Conservation (phyloP, 2,888 invertebrate species). For the Augiades crinisus region DNA sequence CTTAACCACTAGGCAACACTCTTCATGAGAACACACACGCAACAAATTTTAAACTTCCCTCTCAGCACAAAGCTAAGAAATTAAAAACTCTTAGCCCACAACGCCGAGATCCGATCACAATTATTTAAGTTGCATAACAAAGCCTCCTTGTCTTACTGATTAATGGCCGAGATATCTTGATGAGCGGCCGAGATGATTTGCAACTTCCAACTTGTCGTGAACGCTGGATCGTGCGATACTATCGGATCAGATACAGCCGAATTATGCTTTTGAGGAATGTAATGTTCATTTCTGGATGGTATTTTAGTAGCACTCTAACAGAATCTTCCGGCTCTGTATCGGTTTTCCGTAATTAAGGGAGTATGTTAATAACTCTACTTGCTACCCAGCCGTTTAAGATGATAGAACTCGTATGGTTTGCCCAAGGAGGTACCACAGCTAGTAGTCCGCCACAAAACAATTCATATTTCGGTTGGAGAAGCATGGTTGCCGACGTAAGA, state of each 20-base stretch:
- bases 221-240: neutral
- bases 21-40: neutral
- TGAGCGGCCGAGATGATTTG: slow-evolving; percentile 22
- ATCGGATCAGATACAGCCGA: slow-evolving; percentile 19
- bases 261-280: slow-evolving; percentile 18
- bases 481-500: too few relatives aligned
- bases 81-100: neutral
- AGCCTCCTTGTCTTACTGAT: slow-evolving; percentile 21
- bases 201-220: slow-evolving; percentile 12
- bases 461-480: too few relatives aligned
- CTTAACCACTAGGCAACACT: too few relatives aligned
- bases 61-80: too few relatives aligned
- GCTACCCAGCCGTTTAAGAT: too few relatives aligned
- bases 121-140: slow-evolving; percentile 16
- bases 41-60: neutral
- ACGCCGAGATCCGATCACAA: neutral
- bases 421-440: too few relatives aligned
- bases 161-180: slow-evolving; percentile 20
- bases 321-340: too few relatives aligned
- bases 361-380: too few relatives aligned
- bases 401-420: too few relatives aligned
- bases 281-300: neutral
- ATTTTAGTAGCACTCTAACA: too few relatives aligned
- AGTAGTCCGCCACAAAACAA: too few relatives aligned
- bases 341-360: too few relatives aligned